These are phyloP conservation scores for Heterochromis multidens DNA, from an alignment of 2,113 vertebrate species.

Conservation along the genomic window DNA sequence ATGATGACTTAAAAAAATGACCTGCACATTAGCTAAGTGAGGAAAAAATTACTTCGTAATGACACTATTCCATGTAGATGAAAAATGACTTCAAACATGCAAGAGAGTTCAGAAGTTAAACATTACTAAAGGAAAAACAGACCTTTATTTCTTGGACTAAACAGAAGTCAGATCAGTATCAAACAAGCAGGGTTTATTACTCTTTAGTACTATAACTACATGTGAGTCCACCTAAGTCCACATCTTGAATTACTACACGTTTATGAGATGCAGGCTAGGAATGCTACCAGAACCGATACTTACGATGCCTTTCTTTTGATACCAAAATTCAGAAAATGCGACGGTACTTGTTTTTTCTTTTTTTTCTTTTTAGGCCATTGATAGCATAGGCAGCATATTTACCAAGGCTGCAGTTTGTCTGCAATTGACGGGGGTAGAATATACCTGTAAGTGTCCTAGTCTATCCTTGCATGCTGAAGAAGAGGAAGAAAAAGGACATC, in stretches of 20 bases:
- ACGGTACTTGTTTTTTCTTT: too few relatives aligned
- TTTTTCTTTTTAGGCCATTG: too few relatives aligned
- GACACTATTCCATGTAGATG: not conserved
- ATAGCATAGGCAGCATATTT: too few relatives aligned
- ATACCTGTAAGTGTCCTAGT: not conserved
- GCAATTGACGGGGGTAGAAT: too few relatives aligned
- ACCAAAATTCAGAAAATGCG: not conserved
- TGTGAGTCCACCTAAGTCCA: not conserved
- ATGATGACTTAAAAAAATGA: not conserved
- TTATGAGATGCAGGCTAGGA: not conserved
- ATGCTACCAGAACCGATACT: too few relatives aligned
- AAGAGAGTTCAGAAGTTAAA: not conserved
- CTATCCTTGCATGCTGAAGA: not conserved
- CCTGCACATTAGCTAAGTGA: not conserved
- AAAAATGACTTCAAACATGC: not conserved
- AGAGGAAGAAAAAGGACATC: not conserved
- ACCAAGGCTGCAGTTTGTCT: too few relatives aligned
- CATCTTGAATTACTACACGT: not conserved
- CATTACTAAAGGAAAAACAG: not conserved
- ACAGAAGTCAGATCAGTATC: not conserved
- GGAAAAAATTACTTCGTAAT: not conserved
- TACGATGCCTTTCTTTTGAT: not conserved
- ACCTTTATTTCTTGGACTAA: not conserved
- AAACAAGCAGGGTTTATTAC: not conserved
- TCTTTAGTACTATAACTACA: not conserved